Base-by-base conservation (phyloP, 2,888 invertebrate genomes). In the Morpho helenor region DNA sequence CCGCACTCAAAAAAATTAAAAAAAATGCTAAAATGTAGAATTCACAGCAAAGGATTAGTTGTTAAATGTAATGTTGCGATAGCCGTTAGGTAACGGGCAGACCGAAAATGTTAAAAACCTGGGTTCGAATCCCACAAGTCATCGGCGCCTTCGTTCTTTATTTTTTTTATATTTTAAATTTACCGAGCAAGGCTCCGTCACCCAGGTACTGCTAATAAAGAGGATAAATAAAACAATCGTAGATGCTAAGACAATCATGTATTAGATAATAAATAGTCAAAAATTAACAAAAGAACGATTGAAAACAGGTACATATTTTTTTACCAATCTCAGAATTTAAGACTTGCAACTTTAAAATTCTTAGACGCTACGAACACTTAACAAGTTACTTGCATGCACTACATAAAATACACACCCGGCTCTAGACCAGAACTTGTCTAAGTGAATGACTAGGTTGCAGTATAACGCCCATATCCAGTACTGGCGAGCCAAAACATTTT, bases 231-330 rank as follows among this genome's bases (percentile, higher is more conserved):
- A 58, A 76, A 80, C 80, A 76, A 74, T 62, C 61, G 65, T 79
- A 73, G 84, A 87, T 88, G 88, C 89, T 90, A 90, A 83, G 89
- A 89, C 88, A 88, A 89, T 90, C 83, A 87, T 89, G 85, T 89
- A 88, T 87, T 80, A 77, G 76, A 76, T 80, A 89, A 90, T 88
- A 90, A 90, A 90, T 90, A 89, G 87, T 89, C 88, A 89, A 90
- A 89, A 87, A 87, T 82, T 85, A 88, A 89, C 87, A 88, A 89
- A 89, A 87, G 86, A 87, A 88, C 85, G 85, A 85, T 79, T 86
- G 86, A 87, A 87, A 88, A 89, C 88, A 89, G 88, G 89, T 89
- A 89, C 89, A 85, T 83, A 9, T 43, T 79, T 79, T 79, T 79
- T 87, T 82, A 84, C 83, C 87, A 86, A 87, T 87, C 86, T 88